Conservation (phyloP, 2,113 vertebrate genomes). For the Tricholaema leucomelas region DNA sequence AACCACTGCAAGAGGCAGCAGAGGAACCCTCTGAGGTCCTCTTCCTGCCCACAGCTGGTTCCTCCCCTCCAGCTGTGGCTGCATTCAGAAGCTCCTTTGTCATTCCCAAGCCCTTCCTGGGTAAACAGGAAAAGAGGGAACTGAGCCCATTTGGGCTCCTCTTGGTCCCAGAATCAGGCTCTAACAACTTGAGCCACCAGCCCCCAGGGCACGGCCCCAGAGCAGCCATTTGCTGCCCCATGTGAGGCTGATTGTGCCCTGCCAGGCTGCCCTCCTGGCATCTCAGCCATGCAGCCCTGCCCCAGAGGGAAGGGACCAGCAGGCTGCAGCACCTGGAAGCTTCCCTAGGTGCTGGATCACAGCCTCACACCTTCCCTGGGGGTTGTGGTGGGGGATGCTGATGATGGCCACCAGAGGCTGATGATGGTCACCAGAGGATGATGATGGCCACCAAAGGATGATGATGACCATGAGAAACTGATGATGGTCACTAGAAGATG, state of each 20-base stretch:
- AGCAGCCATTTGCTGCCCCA: not conserved
- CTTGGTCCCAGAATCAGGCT: not conserved
- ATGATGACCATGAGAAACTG: too few relatives aligned
- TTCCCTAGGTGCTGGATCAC: not conserved
- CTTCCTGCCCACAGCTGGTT: not conserved
- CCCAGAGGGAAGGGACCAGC: not conserved
- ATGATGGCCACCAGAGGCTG: not conserved
- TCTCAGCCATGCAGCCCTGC: not conserved
- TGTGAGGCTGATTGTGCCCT: not conserved
- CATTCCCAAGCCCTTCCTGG: not conserved
- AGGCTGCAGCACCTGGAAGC: not conserved
- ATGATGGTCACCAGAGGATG: rapidly evolving
- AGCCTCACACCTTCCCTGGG: rapidly evolving
- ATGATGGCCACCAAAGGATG: too few relatives aligned
- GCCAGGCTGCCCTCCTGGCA: not conserved
- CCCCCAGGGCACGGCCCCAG: not conserved
- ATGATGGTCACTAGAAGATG: rapidly evolving
- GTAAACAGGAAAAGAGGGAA: slow-evolving; percentile 42
- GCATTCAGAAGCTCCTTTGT: not conserved
- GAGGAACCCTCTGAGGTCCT: not conserved
- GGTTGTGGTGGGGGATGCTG: not conserved
- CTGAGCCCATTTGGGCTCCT: not conserved
- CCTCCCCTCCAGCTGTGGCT: not conserved
- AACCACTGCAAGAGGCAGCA: not conserved
- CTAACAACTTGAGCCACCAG: not conserved